Conservation (phyloP, 1,140 invertebrate genomes). For the Hylyphantes graminicola region DNA sequence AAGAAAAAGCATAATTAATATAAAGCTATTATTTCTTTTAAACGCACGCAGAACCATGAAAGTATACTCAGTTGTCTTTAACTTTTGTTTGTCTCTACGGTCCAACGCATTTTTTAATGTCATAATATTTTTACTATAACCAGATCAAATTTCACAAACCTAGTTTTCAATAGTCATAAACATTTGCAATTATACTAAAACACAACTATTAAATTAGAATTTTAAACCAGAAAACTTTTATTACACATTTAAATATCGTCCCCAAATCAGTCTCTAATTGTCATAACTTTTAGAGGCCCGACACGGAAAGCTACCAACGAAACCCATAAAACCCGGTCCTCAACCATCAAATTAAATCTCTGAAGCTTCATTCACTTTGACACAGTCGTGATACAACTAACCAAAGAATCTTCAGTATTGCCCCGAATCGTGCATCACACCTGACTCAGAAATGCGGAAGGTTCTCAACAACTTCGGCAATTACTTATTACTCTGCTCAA, state of each 20-base stretch:
- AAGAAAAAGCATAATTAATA: too few relatives aligned
- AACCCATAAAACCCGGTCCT: background rate
- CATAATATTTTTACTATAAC: too few relatives aligned
- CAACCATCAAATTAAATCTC: background rate
- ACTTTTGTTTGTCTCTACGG: too few relatives aligned
- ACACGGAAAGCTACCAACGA: background rate
- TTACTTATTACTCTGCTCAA: too few relatives aligned
- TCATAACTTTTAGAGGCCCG: constrained; percentile 1
- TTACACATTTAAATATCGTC: background rate
- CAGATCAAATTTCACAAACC: too few relatives aligned
- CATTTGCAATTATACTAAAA: background rate
- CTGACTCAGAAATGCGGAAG: background rate
- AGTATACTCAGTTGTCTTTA: too few relatives aligned
- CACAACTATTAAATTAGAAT: background rate
- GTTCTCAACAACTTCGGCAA: too few relatives aligned
- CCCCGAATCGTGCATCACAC: background rate
- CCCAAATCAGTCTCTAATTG: background rate
- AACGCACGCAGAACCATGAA: too few relatives aligned
- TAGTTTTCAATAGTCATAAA: too few relatives aligned
- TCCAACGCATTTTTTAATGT: too few relatives aligned
- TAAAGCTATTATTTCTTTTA: too few relatives aligned
- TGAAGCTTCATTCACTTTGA: background rate
- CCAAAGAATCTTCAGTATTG: background rate
- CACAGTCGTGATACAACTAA: background rate
- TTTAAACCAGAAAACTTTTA: background rate